A percentile compares a stretch with the other conserved stretches of the same genome.
Evolutionary conservation across 2,113 vertebrate genomes (phyloP).

Genomic region (Hymenochirus boettgeri): DNA sequence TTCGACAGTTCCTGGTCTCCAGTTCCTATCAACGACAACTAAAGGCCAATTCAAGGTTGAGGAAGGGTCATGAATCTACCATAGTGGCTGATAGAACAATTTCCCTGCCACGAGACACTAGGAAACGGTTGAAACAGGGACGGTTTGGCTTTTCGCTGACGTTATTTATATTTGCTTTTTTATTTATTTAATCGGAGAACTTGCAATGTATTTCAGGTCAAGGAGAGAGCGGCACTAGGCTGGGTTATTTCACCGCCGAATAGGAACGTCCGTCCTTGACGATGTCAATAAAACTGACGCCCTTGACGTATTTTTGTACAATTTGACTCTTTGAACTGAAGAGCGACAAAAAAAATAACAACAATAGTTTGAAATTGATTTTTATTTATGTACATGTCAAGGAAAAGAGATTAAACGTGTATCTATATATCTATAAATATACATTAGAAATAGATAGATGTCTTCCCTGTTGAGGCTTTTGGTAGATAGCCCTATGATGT

Average conservation of each 20-base stretch:
- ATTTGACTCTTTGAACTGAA: slow-evolving; percentile 3
- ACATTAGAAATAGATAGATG: too few relatives aligned
- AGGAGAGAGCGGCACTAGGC: slow-evolving; percentile 4
- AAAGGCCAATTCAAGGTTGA: slow-evolving; percentile 85
- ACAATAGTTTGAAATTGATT: not conserved
- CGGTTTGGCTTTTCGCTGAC: slow-evolving; percentile 41
- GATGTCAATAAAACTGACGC: slow-evolving; percentile 24
- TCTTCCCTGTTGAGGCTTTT: too few relatives aligned
- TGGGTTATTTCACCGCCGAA: slow-evolving; percentile 22
- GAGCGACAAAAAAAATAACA: not conserved
- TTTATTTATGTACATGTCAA: too few relatives aligned
- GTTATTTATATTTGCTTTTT: slow-evolving; percentile 46
- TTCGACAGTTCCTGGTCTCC: slow-evolving; percentile 80
- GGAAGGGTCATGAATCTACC: slow-evolving; percentile 80
- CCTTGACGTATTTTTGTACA: slow-evolving; percentile 3
- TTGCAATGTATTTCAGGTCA: too few relatives aligned
- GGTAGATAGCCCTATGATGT: too few relatives aligned
- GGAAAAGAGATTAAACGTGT: too few relatives aligned
- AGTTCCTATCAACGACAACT: slow-evolving; percentile 79
- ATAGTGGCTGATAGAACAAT: slow-evolving; percentile 75
- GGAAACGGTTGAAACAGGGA: slow-evolving; percentile 48
- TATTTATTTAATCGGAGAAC: not conserved
- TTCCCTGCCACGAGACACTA: slow-evolving; percentile 61
- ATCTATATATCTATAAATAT: too few relatives aligned
- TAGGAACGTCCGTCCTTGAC: slow-evolving; percentile 23